phyloP scores from a whole-genome alignment of 2,113 vertebrate genomes.

The Xiphorhynchus elegans region DNA sequence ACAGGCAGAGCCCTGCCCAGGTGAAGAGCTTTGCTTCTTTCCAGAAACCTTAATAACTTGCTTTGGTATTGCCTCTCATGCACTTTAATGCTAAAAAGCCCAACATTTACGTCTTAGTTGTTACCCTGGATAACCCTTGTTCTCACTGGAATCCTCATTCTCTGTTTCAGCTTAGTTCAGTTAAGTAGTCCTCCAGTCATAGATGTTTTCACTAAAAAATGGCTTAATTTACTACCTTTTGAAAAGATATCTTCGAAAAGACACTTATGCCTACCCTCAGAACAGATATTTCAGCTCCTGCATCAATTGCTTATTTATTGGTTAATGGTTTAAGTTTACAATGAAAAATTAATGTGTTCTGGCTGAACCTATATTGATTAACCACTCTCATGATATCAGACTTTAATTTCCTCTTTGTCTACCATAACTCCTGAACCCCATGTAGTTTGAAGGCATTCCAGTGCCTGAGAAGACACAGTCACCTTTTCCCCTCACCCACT shows the following conservation, averaged over 20 bases:
- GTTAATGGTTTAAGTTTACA: neutral
- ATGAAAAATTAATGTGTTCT: neutral
- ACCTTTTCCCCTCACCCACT: neutral
- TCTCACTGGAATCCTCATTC: neutral
- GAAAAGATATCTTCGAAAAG: neutral
- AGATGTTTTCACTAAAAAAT: neutral
- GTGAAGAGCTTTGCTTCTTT: neutral
- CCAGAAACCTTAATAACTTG: neutral
- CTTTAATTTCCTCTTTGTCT: neutral
- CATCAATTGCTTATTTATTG: neutral
- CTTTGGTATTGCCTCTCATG: neutral
- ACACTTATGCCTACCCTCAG: neutral
- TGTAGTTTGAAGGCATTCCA: neutral
- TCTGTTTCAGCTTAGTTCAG: neutral
- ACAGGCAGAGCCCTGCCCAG: neutral
- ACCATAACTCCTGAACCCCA: neutral
- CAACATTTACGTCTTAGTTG: neutral
- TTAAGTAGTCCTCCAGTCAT: neutral
- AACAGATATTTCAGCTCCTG: neutral
- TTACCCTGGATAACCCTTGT: neutral
- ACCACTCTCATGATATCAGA: neutral
- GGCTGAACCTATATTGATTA: neutral
- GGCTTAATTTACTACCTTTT: neutral
- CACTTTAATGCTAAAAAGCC: neutral
- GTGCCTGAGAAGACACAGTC: neutral